Base-by-base conservation (phyloP, 2,888 invertebrate species). In the Anodontia alba region DNA sequence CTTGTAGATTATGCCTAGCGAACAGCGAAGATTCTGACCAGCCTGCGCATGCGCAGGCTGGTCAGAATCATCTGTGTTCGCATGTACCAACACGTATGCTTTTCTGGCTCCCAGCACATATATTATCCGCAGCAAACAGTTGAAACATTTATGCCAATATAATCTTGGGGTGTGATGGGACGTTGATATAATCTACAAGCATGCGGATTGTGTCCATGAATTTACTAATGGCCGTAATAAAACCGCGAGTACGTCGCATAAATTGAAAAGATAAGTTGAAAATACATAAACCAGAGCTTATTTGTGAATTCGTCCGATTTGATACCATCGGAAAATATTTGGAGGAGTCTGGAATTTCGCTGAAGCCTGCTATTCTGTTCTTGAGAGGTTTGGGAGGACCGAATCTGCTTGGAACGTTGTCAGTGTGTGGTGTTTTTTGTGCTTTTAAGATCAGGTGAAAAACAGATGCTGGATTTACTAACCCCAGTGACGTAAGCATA, bases 101-200 rank as follows among this genome's bases (percentile, higher is more conserved):
- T 38, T 12, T 38, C 38, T 38, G 38, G 38, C 38, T 38, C 38
- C 38, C 38, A 38, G 38, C 38, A 38, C 12, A 83, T 79, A 79
- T 67, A 74, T 83, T 77, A 79, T 74, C 68, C 74, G 23, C 31
- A 70, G 76, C 69, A 42, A 77, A 49, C 71, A 70, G 66, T 76
- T 79, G 83, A 83, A 76, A 74, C 77, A 54, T 83, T 83, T 83
- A 83, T 79, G 62, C 49, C 71, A 29, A 31, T 71, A 54, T 83
- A 83, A 83, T 83, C 83, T 83, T 31, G 54, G 51, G 62, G 33
- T 62, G 62, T 62, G 62, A 62, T 62, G 62, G 62, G 62, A 31
- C 62, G 31, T 67, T 70, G 79, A 83, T 79, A 74, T 67, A 73
- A 83, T 83, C 83, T 71, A n/a, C 26, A 29, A 54, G 51, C 51